Base-by-base conservation (phyloP, 1,140 invertebrate species). In the Pteromalus puparum region DNA sequence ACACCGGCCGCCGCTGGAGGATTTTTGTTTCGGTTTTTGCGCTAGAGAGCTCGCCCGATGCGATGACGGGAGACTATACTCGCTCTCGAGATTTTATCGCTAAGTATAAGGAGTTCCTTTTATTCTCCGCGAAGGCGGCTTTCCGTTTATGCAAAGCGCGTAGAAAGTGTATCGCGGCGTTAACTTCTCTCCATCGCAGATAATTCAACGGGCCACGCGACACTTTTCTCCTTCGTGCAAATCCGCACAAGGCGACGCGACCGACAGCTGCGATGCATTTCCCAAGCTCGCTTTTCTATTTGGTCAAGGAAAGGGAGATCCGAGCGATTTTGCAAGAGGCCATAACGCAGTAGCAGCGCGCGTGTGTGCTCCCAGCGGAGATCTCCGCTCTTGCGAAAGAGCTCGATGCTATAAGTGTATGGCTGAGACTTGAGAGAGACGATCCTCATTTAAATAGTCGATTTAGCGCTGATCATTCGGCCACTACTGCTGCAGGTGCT, bases 401-500 rank as follows among this genome's bases (percentile, higher is more conserved):
- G 30, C 21, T n/a, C 53, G 53, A 4, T 18, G 15, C 21, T 61
- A 7, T 1, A 5, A 13, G 46, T 15, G 46, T 4, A 9, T 18
- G 46, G 7, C 30, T 61, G 70, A n/a, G n/a, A n/a, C n/a, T n/a
- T n/a, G n/a, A 46, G 42, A 26, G 1, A 46, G 38, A 24, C 74
- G 34, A 13, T 34, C 75, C 76, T 73, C 76, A 74, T 84, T 72
- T 65, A n/a, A 72, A 70, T 78, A 34, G 34, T 4, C 75, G 82
- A 73, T 78, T 79, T 34, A 26, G 10, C 12, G 68, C 15, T 21
- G 73, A 77, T 70, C 74, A 68, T 48, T 53, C 30, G 34, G 21
- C 10, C 3, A 42, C 46, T 9, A 18, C 21, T 9, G 42, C 21
- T 53, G 77, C 78, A 83, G 82, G 73, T 86, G 82, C 81, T 90